A percentile compares a stretch with the other conserved stretches of the same genome.
Conservation (phyloP, 2,888 invertebrate species). For the Callosobruchus maculatus region DNA sequence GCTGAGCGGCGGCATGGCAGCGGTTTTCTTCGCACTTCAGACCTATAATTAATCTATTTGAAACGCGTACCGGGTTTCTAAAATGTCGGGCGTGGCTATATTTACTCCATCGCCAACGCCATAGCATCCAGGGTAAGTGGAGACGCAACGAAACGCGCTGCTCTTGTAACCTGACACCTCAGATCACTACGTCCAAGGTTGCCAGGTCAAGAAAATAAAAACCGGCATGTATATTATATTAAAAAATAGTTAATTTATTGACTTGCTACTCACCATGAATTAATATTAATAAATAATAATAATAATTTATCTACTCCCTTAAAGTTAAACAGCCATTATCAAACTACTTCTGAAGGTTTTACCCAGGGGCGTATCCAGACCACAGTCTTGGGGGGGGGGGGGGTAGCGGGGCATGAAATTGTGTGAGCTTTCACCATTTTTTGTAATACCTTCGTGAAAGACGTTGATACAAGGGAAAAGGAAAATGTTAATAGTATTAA, state of each 20-base stretch:
- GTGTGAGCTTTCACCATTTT: too few species aligned
- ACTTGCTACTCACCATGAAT: too few species aligned
- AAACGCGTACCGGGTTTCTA: conserved; percentile 6
- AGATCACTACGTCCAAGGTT: not conserved
- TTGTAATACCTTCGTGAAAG: too few species aligned
- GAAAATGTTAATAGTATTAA: too few species aligned
- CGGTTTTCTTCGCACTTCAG: not conserved
- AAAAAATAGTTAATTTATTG: not conserved
- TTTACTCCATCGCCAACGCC: conserved; percentile 9
- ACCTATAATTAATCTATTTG: not conserved
- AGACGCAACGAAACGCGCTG: not conserved
- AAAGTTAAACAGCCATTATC: too few species aligned
- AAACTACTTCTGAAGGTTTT: too few species aligned
- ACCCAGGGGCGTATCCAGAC: too few species aligned
- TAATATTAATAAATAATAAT: too few species aligned
- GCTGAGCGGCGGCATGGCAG: not conserved
- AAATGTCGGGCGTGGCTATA: conserved; percentile 14
- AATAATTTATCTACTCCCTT: too few species aligned
- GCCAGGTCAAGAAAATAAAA: not conserved
- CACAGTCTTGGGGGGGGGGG: too few species aligned
- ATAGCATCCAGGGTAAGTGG: not conserved
- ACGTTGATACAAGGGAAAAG: too few species aligned
- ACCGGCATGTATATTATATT: not conserved
- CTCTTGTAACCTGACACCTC: not conserved
- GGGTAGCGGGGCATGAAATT: too few species aligned